Percentiles rank a stretch among this genome's conserved stretches.
These are phyloP conservation scores for Pygoscelis antarcticus DNA, from an alignment of 2,113 vertebrate genomes.

Conservation along the genomic window DNA sequence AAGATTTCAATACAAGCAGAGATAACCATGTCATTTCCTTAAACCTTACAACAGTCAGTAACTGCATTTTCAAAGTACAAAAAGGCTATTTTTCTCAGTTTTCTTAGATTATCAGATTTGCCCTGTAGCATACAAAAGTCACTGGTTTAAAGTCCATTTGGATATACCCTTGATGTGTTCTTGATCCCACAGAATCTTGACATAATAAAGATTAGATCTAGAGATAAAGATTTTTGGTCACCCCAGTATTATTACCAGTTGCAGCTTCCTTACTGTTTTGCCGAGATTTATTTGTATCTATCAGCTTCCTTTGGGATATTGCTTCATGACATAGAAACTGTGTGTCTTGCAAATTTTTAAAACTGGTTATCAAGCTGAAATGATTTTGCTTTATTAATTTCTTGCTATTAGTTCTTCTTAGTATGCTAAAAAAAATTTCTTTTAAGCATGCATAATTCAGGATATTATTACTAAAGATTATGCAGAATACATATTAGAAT, in stretches of 20 bases:
- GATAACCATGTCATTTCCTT: neutral
- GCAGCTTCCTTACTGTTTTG: neutral
- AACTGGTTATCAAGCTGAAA: neutral
- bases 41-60: neutral
- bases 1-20: neutral
- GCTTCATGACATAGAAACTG: neutral
- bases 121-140: neutral
- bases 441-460: neutral
- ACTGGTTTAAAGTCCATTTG: neutral
- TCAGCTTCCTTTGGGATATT: neutral
- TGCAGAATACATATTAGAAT: neutral
- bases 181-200: neutral
- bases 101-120: neutral
- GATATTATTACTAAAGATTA: neutral
- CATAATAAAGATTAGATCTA: conserved; percentile 1
- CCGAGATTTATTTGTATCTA: neutral
- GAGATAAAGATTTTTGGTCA: neutral
- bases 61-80: neutral
- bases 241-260: neutral
- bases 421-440: neutral
- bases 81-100: neutral
- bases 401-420: neutral
- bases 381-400: neutral
- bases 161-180: neutral
- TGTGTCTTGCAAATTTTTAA: neutral